phyloP scores from a whole-genome alignment of 2,113 vertebrate species.

The Dascyllus trimaculatus region DNA sequence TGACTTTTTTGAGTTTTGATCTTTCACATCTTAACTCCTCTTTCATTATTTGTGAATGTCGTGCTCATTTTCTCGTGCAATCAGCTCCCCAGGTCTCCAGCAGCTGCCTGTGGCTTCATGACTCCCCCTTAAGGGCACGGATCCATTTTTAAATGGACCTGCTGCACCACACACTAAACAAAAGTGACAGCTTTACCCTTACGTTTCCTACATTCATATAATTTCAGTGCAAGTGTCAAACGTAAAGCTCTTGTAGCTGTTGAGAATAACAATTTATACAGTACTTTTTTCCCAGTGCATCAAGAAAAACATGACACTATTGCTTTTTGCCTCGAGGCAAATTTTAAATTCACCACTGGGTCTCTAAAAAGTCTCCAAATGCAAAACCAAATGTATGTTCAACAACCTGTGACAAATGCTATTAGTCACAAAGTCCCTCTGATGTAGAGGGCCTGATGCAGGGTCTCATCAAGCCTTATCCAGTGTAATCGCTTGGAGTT shows the following conservation, averaged over 20 bases:
- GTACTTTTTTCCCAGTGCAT: not conserved
- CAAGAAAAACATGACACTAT: conserved; percentile 3
- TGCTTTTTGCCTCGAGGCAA: conserved; percentile 41
- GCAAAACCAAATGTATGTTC: conserved; percentile 43
- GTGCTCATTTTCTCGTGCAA: not conserved
- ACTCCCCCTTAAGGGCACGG: not conserved
- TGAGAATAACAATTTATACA: conserved; percentile 16
- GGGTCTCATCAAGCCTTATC: conserved; percentile 27
- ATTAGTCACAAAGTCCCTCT: conserved; percentile 38
- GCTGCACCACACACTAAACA: conserved; percentile 4
- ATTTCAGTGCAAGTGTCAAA: conserved; percentile 24
- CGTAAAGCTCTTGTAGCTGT: not conserved
- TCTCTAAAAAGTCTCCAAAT: conserved; percentile 32
- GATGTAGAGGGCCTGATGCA: conserved; percentile 15
- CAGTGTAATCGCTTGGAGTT: conserved; percentile 19
- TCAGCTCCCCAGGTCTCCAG: not conserved
- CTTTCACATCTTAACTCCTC: not conserved
- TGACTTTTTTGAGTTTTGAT: not conserved
- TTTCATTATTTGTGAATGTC: not conserved
- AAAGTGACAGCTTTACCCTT: conserved; percentile 14
- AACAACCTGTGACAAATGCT: conserved; percentile 56
- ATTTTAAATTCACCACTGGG: conserved; percentile 36
- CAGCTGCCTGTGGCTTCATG: not conserved
- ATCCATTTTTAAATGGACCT: conserved; percentile 2
- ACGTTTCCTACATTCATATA: conserved; percentile 2